Evolutionary conservation across 2,888 invertebrate genomes (phyloP), one percentile per base, ranked within the genome.

Genomic region (Agelastica alni): DNA sequence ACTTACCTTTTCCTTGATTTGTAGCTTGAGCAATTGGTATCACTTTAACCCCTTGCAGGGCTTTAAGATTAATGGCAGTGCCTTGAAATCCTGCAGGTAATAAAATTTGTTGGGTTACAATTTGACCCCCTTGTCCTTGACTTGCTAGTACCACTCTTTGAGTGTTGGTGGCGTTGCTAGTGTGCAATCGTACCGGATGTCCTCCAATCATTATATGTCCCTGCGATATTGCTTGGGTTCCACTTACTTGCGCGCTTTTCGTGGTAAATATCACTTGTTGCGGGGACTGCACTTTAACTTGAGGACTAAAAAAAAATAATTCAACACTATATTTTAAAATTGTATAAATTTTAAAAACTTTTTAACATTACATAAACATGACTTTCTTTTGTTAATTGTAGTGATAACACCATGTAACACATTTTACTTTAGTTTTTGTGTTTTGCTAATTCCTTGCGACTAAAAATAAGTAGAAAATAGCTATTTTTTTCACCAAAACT

Each of bases 11-110:
- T 20, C 66, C 68, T 61, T 77, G 73, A n/a, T 64, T 65, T 58
- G 76, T 76, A 49, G 77, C 73, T 62, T 78, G 78, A 14, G 78
- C 75, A 51, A 83, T 71, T 1, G 83, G 83, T 56, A 85, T 83
- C 49, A 85, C 83, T 72, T 85, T 85, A 51, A 85, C 78, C 6
- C 81, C 83, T 73, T 84, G 83, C 56, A 85, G 69, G 6, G 83
- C 80, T 70, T 85, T 85, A 12, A 85, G 78, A 69, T 84, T 84
- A 51, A 84, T 77, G 17, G 82, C 78, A 2, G 81, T 80, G 14
- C 83, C 82, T 72, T 83, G 83, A 69, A 84, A 81, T 26, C 81
- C 82, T 5, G 82, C 81, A n/a, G 85, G 84, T 49, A 85, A 73
- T 51, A 85, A 73, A 59, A 85, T 81, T 71, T 84, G 85, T 61